These are phyloP conservation scores for Orthosia gracilis DNA, from an alignment of 2,888 invertebrate species.

Conservation along the genomic window DNA sequence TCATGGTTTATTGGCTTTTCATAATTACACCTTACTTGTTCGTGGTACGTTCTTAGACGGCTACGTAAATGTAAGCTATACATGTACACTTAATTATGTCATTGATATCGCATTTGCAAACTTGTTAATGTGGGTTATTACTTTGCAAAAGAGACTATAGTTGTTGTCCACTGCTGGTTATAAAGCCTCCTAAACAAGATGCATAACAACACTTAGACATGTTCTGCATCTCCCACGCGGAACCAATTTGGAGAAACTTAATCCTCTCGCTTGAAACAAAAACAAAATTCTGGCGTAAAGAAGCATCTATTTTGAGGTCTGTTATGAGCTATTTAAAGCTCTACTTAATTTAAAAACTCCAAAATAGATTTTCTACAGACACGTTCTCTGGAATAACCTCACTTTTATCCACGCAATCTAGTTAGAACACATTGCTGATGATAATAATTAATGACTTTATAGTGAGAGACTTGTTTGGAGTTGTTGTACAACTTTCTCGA, in stretches of 20 bases:
- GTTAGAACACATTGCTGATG: slow-evolving; percentile 34
- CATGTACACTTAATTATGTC: too few relatives aligned
- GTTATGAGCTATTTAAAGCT: background rate
- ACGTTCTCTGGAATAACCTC: slow-evolving; percentile 10
- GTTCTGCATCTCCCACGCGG: background rate
- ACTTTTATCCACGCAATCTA: slow-evolving; percentile 18
- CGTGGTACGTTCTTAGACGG: slow-evolving; percentile 1
- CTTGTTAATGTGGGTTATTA: background rate
- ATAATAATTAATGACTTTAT: slow-evolving; percentile 61
- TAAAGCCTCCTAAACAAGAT: background rate
- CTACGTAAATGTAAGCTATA: background rate
- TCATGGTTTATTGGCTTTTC: slow-evolving; percentile 54
- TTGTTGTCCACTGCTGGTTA: background rate
- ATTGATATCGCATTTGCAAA: background rate
- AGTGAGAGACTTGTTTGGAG: slow-evolving; percentile 54
- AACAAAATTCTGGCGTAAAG: background rate
- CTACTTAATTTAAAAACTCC: background rate
- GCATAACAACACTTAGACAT: too few relatives aligned
- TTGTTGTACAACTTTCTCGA: slow-evolving; percentile 60
- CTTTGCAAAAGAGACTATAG: background rate
- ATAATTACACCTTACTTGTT: slow-evolving; percentile 39
- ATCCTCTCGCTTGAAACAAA: background rate
- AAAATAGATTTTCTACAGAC: background rate
- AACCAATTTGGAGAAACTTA: background rate
- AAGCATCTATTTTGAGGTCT: background rate